Base-by-base conservation (phyloP, 2,888 invertebrate species). In the Coenonympha arcania region DNA sequence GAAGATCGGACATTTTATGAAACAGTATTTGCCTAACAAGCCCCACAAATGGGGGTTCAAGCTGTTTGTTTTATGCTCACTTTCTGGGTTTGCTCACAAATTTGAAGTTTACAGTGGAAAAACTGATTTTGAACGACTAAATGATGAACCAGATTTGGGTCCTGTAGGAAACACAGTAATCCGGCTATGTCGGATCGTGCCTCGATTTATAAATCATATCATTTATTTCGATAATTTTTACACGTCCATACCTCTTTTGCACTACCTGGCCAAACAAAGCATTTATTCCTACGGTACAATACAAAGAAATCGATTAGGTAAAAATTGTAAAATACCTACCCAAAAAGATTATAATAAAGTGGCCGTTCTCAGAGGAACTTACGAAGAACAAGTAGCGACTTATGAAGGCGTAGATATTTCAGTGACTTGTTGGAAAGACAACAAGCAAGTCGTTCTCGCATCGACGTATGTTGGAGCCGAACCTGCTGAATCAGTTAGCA, bases 401-500 rank as follows among this genome's bases (percentile, higher is more conserved):
- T 48, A 58, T 52, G 65, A 66, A 60, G 62, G 60, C 45, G 43
- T 43, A 24, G 59, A 63, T 57, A 54, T 66, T n/a, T n/a, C n/a
- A n/a, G 0, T 62, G 62, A 61, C 56, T 52, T 54, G 61, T 56
- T 68, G 66, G 66, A 67, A 66, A 58, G 63, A 65, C 58, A 66
- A 66, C 54, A 64, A 67, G 60, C 64, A 63, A 48, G 65, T 65
- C 43, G 11, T 60, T 56, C 62, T 67, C 54, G 59, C 65, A 46
- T 65, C 66, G 52, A 65, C 64, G 42, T 66, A 64, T 66, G 67
- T 70, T 58, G 64, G 66, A 42, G 61, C 62, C 55, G 64, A 66
- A 62, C 66, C 67, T 55, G 61, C 58, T 46, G 59, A 58, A 43
- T 60, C 55, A 53, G 59, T 61, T 52, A 56, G 50, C 52, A 57